These are phyloP conservation scores for Didymodactylos carnosus DNA, from an alignment of 2,888 invertebrate species.

Conservation along the genomic window DNA sequence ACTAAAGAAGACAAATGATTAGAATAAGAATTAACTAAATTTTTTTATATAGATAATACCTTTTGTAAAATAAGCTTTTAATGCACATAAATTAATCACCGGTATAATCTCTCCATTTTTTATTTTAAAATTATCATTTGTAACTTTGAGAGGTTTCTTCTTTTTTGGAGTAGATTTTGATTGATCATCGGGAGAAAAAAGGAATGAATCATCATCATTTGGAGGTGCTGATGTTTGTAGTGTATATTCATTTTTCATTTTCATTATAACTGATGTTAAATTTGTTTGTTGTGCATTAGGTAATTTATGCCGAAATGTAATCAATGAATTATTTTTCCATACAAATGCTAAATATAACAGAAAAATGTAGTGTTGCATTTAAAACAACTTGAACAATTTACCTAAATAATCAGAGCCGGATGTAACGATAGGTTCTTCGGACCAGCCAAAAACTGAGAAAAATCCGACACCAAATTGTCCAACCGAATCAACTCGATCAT, in stretches of 20 bases:
- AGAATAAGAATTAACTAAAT: not conserved
- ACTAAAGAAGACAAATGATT: not conserved
- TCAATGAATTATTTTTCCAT: not conserved
- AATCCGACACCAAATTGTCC: not conserved
- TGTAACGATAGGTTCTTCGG: not conserved
- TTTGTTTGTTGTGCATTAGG: not conserved
- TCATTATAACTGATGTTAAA: not conserved
- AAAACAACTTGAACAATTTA: no score
- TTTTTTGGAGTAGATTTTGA: not conserved
- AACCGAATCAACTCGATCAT: not conserved
- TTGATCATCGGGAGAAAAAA: not conserved
- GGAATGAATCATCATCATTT: not conserved
- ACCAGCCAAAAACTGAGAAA: not conserved
- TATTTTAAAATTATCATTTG: not conserved
- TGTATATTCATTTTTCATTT: not conserved
- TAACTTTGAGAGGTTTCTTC: no score
- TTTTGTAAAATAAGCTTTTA: not conserved
- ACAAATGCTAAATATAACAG: not conserved
- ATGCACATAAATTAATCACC: not conserved
- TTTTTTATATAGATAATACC: not conserved
- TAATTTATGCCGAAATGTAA: not conserved
- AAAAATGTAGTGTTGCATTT: no score
- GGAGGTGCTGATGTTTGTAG: not conserved
- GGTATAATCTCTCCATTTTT: not conserved
- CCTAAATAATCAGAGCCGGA: not conserved